Conservation (phyloP, 2,797 vertebrate species). For the Picus viridis region DNA sequence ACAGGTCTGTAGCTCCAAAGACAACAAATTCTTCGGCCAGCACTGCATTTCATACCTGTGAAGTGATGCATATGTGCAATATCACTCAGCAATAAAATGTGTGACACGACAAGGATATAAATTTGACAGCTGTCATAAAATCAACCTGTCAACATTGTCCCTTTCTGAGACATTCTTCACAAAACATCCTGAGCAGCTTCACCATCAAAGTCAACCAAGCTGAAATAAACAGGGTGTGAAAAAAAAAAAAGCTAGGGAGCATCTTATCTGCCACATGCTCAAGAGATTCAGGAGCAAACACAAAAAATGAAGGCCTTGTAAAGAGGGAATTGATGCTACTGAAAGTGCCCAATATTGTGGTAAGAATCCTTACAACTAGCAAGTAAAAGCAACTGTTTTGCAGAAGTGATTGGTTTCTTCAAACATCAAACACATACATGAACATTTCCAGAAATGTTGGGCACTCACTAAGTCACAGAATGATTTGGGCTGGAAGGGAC, state of each 20-base stretch:
- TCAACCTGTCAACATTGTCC: not conserved
- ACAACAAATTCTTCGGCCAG: not conserved
- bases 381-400: not conserved
- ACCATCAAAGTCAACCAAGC: not conserved
- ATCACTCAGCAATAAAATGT: not conserved
- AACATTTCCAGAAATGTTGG: not conserved
- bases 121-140: not conserved
- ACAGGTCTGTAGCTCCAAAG: not conserved
- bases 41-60: not conserved
- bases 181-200: not conserved
- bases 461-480: not conserved
- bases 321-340: not conserved
- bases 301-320: not conserved
- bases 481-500: not conserved
- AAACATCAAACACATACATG: not conserved
- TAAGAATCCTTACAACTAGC: not conserved
- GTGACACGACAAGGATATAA: not conserved
- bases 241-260: not conserved
- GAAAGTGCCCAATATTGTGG: not conserved
- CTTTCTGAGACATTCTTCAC: not conserved
- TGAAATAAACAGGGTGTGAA: not conserved
- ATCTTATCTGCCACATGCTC: not conserved
- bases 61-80: not conserved
- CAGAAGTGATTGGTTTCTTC: not conserved
- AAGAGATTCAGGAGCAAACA: not conserved